Evolutionary conservation across 2,113 vertebrate species (phyloP), one percentile per base, ranked within the genome.

Genomic region (Cyanoderma ruficeps): DNA sequence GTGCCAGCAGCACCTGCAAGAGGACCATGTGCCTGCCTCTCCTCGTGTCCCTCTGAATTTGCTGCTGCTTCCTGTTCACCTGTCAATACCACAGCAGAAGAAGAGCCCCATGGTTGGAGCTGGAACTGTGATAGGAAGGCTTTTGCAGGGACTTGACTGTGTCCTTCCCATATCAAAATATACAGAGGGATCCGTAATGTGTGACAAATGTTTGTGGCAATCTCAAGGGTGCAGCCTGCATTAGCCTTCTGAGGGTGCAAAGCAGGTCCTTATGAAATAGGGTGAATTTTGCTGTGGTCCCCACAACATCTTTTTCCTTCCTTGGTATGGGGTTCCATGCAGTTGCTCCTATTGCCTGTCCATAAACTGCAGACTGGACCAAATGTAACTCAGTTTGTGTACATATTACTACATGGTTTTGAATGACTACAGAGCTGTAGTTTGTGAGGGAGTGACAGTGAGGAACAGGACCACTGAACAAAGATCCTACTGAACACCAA

Each of bases 1-100:
- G 19, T 57, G 19, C 31, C 4, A 31, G 33, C 8, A 10, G 12
- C 39, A 82, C 27, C 21, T 20, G 3, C 4, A 7, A 72, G 25
- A 64, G 17, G 16, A 53, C 7, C 3, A 2, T 3, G 1, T 2
- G 0, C 39, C 41, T 30, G 0, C 39, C 41, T 30, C 23, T 28
- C 9, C 16, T 53, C 2, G 0, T 21, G 42, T 15, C 24, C 33
- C 63, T 50, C 42, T 27, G 21, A 33, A 56, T 61, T 78, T 60
- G 23, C 35, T 27, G 18, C 21, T 95, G 11, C 37, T 60, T 68
- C 46, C 56, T 56, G 6, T 30, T 82, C 28, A 7, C 4, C 42
- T 44, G 11, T 35, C 50, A 64, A 19, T 23, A 15, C 8, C 15
- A 35, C 30, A 81, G 44, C 63, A 87, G 35, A n/a, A 42, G 30